phyloP scores from a whole-genome alignment of 92 coral and sea anemone genomes.

The Umimayanthus kanabou region DNA sequence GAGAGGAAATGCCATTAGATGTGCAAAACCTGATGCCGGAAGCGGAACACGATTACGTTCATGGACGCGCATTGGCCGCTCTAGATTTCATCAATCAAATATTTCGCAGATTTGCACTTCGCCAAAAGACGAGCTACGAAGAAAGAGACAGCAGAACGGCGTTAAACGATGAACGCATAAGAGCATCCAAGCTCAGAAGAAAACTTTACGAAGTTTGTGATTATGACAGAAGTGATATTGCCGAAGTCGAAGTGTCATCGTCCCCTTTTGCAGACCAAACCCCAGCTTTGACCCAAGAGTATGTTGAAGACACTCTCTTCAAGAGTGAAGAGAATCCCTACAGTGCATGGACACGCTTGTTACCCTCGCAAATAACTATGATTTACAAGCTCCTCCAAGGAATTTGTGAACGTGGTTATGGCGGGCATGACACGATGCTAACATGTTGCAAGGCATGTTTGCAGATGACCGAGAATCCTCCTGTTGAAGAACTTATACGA shows the following conservation, averaged over 20 bases:
- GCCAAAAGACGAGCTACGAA: slow-evolving; percentile 52
- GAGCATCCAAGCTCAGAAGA: slow-evolving; percentile 57
- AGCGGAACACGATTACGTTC: slow-evolving; percentile 49
- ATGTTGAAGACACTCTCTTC: slow-evolving; percentile 56
- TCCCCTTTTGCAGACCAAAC: slow-evolving; percentile 8
- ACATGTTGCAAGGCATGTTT: slow-evolving; percentile 64
- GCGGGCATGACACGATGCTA: slow-evolving; percentile 51
- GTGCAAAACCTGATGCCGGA: slow-evolving; percentile 33
- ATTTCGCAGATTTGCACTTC: slow-evolving; percentile 51
- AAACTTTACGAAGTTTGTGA: slow-evolving; percentile 52
- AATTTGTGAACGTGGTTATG: slow-evolving; percentile 43
- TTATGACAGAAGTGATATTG: slow-evolving; percentile 48
- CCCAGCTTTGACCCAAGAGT: slow-evolving; percentile 47
- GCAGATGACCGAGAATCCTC: slow-evolving; percentile 47
- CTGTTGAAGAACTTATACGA: slow-evolving; percentile 48
- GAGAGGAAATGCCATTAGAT: slow-evolving; percentile 39
- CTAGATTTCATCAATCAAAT: slow-evolving; percentile 52
- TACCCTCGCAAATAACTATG: neutral
- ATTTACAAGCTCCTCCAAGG: slow-evolving; percentile 45
- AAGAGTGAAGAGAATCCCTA: slow-evolving; percentile 55
- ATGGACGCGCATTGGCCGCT: slow-evolving; percentile 12
- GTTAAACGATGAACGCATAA: slow-evolving; percentile 53
- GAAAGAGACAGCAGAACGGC: slow-evolving; percentile 33
- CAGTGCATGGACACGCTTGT: slow-evolving; percentile 55
- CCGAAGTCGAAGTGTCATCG: slow-evolving; percentile 1